Base-by-base conservation (phyloP, 2,888 invertebrate genomes). In the Leptothorax acervorum region DNA sequence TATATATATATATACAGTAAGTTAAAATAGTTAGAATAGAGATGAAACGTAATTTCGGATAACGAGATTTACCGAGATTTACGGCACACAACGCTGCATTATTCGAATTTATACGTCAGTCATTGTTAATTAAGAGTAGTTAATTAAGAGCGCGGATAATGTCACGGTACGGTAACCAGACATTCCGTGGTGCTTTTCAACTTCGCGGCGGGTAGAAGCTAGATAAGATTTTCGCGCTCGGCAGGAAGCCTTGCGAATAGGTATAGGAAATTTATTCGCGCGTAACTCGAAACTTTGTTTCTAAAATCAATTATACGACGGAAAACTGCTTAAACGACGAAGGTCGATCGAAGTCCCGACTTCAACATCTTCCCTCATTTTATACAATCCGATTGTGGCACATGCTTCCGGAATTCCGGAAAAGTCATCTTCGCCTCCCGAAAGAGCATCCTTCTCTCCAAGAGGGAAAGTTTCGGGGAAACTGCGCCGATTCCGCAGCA, bases 401-500 rank as follows among this genome's bases (percentile, higher is more conserved):
- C 70, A 86, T 57, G 62, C 35, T 78, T 48, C 39, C 68, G 12
- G 55, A 62, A 82, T 55, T 86, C 73, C 68, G 73, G 42, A 53
- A 82, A 73, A 78, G 11, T 76, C 74, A 65, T 55, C 48, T 39
- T 55, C 23, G 51, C 15, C 28, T 12, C 23, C 23, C 51, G 23
- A 71, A 71, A 53, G 28, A 82, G 60, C 23, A 23, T 23, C 53
- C 11, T 53, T n/a, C 23, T 42, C 42, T 4, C 2, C 42, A 66
- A 31, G 39, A 53, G 48, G 42, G 57, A 63, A 31, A 86, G 66
- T 82, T 83, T 68, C 15, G 15, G 35, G 57, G 63, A 48, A 86
- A 79, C 63, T 51, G 23, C 55, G 71, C 63, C 60, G 88, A 76
- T 87, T 87, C 57, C 65, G 78, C 53, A 23, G 70, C 42, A 74